Percentiles rank a stretch among this genome's conserved stretches.
Evolutionary conservation across 2,113 vertebrate genomes (phyloP).

Genomic region (Trematomus loennbergii): DNA sequence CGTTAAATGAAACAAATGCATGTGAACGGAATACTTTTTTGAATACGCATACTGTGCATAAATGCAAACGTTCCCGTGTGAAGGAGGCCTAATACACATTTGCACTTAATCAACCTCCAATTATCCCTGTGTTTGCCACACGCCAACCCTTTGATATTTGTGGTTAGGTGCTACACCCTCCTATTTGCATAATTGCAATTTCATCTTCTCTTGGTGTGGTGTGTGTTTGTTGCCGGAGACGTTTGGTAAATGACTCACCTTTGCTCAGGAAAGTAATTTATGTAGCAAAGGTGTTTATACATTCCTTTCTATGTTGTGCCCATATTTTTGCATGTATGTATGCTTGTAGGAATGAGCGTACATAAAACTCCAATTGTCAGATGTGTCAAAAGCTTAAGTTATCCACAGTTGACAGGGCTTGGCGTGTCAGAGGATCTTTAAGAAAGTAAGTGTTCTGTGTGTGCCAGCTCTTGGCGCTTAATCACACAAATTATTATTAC

Average conservation of each 20-base stretch:
- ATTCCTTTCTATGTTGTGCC: neutral
- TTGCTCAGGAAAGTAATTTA: neutral
- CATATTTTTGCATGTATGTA: neutral
- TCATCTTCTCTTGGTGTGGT: neutral
- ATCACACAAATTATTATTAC: slow-evolving; percentile 64
- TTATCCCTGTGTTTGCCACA: slow-evolving; percentile 7
- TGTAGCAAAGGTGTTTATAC: neutral
- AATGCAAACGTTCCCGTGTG: no score
- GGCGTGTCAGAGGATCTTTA: slow-evolving; percentile 77
- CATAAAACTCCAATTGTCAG: slow-evolving; percentile 10
- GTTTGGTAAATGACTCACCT: slow-evolving; percentile 42
- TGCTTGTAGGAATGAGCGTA: slow-evolving; percentile 7
- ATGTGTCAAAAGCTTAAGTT: slow-evolving; percentile 44
- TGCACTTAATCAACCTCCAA: slow-evolving; percentile 43
- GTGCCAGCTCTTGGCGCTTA: slow-evolving; percentile 52
- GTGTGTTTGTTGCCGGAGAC: slow-evolving; percentile 9
- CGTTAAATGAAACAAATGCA: no score
- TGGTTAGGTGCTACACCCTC: slow-evolving; percentile 18
- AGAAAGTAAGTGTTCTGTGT: slow-evolving; percentile 41
- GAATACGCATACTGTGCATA: no score
- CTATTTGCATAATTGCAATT: slow-evolving; percentile 45
- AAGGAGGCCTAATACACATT: no score
- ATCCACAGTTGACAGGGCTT: slow-evolving; percentile 43
- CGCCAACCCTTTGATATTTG: slow-evolving; percentile 48
- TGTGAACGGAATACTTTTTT: no score